These are phyloP conservation scores for Sander lucioperca DNA, from an alignment of 2,113 vertebrate genomes.

Conservation along the genomic window DNA sequence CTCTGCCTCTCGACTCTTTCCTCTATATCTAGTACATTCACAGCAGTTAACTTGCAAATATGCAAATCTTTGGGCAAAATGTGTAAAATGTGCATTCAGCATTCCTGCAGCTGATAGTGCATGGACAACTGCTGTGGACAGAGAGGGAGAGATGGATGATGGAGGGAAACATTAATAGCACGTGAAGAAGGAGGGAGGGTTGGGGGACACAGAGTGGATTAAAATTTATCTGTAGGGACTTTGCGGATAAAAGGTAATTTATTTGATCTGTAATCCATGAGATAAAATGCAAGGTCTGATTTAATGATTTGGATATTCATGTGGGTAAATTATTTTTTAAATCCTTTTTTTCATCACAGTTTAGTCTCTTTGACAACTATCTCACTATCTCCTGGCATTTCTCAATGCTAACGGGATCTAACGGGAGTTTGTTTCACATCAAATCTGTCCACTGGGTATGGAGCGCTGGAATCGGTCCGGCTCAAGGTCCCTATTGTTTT, in stretches of 20 bases:
- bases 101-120: constrained; percentile 74
- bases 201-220: constrained; percentile 31
- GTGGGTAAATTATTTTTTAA: constrained; percentile 17
- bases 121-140: constrained; percentile 74
- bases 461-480: constrained; percentile 17
- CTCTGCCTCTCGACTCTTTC: constrained; percentile 55
- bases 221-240: constrained; percentile 51
- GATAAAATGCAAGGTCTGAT: constrained; percentile 48
- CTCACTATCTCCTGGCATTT: constrained; percentile 36
- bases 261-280: constrained; percentile 60
- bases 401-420: constrained; percentile 24
- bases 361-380: constrained; percentile 38
- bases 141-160: constrained; percentile 58
- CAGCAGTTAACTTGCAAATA: constrained; percentile 81
- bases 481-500: constrained; percentile 51
- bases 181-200: constrained; percentile 27
- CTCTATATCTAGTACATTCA: constrained; percentile 72
- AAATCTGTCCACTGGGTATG: constrained; percentile 35
- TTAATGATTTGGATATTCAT: constrained; percentile 53
- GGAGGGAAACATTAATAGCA: constrained; percentile 57
- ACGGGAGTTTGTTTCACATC: constrained; percentile 45
- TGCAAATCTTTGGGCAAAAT: constrained; percentile 84
- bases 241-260: constrained; percentile 59
- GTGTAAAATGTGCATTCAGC: constrained; percentile 79
- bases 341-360: constrained; percentile 23